Percentiles rank a stretch among this genome's conserved stretches.
These are phyloP conservation scores for Mylabris sibirica DNA, from an alignment of 2,888 invertebrate species.

Conservation along the genomic window DNA sequence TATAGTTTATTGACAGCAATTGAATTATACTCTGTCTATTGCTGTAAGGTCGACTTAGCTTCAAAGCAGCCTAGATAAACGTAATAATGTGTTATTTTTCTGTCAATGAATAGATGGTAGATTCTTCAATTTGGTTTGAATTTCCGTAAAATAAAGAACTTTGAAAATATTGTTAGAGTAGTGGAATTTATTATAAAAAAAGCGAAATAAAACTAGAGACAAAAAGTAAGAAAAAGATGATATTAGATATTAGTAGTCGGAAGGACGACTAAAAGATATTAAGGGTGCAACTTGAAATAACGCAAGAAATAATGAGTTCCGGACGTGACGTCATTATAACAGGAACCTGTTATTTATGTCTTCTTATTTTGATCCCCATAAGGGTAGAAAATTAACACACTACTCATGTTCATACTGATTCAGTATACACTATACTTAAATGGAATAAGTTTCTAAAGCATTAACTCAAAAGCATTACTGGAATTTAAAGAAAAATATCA, in stretches of 20 bases:
- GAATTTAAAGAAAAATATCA: slow-evolving; percentile 18
- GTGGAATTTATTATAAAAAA: slow-evolving; percentile 6
- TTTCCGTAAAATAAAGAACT: background rate
- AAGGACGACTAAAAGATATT: slow-evolving; percentile 55
- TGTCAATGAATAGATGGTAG: no score
- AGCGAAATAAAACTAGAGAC: background rate
- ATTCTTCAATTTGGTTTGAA: no score
- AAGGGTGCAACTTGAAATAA: slow-evolving; percentile 62
- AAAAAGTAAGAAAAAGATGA: slow-evolving; percentile 8
- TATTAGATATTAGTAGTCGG: slow-evolving; percentile 57
- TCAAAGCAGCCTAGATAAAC: background rate
- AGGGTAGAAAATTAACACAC: slow-evolving; percentile 59
- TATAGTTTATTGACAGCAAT: no score
- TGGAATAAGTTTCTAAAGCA: slow-evolving; percentile 54
- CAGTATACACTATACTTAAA: slow-evolving; percentile 50
- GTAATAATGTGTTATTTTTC: no score
- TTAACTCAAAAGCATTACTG: slow-evolving; percentile 41
- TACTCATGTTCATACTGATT: slow-evolving; percentile 53
- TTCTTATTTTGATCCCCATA: slow-evolving; percentile 59
- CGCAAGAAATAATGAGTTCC: slow-evolving; percentile 63
- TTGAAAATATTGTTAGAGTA: background rate
- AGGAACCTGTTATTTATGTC: slow-evolving; percentile 62
- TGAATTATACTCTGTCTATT: background rate
- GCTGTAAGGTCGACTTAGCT: background rate
- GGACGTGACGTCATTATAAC: slow-evolving; percentile 64